Base-by-base conservation (phyloP, 1,140 invertebrate genomes). In the Thaumetopoea pityocampa region DNA sequence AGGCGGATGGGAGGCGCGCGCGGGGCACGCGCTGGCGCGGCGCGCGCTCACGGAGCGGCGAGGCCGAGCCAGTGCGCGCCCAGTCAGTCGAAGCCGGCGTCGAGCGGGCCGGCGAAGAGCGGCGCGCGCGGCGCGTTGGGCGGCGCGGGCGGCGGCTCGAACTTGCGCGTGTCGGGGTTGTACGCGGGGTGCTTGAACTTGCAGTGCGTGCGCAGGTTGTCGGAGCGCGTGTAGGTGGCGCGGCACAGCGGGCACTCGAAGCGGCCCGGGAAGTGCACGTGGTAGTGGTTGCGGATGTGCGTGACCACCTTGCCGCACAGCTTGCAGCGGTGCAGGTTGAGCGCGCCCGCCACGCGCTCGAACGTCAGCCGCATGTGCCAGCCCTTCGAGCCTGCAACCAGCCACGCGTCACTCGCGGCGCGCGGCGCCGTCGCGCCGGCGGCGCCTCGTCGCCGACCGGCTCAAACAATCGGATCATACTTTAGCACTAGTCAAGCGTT, bases 311-410 rank as follows among this genome's bases (percentile, higher is more conserved):
- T 94, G 86, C 93, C 93, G 89, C 93, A 94, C 86, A 94, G 89
- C 89, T 94, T 94, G 90, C 93, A 94, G 85, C 92, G 92, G 89
- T 94, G 92, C 88, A 93, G 91, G 89, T 94, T 94, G 83, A 92
- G 92, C 88, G 91, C 91, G 86, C 92, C 92, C 86, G 92, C 92
- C 87, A 94, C 89, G 67, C 92, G 92, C 89, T 94, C 93, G 89
- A 94, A 94, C 82, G 92, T 93, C 86, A 94, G 92, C 88, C 92
- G 91, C 92, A 94, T 94, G 89, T 94, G 92, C 92, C 92, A 94
- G 89, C 92, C 91, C 91, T 93, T 94, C 86, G 92, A 93, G 90
- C 92, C 93, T 94, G 91, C 88, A 92, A 92, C 88, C 73, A 85
- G 65, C 70, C 33, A 62, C 29, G 58, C 55, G 60, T 67, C 69